Base-by-base conservation (phyloP, 2,797 vertebrate species). In the Crenuchus spilurus region DNA sequence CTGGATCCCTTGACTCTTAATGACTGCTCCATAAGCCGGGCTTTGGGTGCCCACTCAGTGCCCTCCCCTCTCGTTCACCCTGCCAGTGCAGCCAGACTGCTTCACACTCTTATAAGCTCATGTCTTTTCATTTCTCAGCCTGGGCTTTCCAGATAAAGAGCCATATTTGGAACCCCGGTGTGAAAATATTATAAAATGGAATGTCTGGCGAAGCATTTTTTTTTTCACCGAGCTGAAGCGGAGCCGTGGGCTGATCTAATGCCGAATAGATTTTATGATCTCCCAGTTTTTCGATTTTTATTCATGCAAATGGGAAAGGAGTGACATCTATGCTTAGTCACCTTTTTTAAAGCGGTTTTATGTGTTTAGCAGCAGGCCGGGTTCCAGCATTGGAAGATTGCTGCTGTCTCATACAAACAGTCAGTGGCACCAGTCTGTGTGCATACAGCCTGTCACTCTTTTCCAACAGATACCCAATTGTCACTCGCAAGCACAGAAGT, bases 121-220 rank as follows among this genome's bases (percentile, higher is more conserved):
- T 84, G 87, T 85, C 86, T 88, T 91, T 91, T 92, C 85, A 90
- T 91, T 89, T 86, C 84, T 88, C 85, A 79, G 89, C 87, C 91
- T 92, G 90, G 88, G 85, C 86, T 77, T 83, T 89, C 88, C 85
- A 91, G 90, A 93, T 92, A 90, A 93, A 93, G 90, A 86, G 85
- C 78, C 87, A 87, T 87, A 87, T 92, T 92, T 90, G 84, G 89
- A 92, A 88, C 82, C 85, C 84, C 84, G 81, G 88, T 84, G 86
- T 86, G 87, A 87, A 90, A 84, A 88, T 86, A 75, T 76, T 81
- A 58, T 76, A 77, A 80, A 78, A 78, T 74, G 58, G 62, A 68
- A 75, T 42, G 72, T 73, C 75, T 74, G 70, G 55, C 67, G 49
- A 66, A 68, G 72, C 74, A 73, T 57, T 80, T 57, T 81, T 57